A percentile compares a stretch with the other conserved stretches of the same genome.
Evolutionary conservation across 2,113 vertebrate species (phyloP).

Genomic region (Protomyctophum bolini): DNA sequence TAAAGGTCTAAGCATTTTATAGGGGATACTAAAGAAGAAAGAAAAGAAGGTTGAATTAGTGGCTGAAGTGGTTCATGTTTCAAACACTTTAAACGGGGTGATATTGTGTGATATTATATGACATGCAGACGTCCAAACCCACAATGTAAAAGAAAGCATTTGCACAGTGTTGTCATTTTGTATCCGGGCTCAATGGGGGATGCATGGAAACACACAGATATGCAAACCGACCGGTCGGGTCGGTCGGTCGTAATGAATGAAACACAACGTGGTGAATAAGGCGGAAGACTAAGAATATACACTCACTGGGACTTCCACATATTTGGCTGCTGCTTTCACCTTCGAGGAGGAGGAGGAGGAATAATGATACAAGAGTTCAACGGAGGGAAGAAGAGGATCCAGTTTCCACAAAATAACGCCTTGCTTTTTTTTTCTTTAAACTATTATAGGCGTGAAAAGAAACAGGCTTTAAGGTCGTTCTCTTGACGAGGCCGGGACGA

Average conservation of each 20-base stretch:
- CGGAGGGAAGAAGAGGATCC: conserved; percentile 29
- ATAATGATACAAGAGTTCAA: conserved; percentile 59
- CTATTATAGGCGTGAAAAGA: conserved; percentile 26
- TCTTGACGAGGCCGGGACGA: neutral
- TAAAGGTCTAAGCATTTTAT: too few relatives aligned
- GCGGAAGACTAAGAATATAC: conserved; percentile 31
- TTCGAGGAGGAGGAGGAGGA: conserved; percentile 66
- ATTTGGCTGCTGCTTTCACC: conserved; percentile 97
- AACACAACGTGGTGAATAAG: conserved; percentile 22
- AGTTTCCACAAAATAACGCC: conserved; percentile 51
- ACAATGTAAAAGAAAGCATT: too few relatives aligned
- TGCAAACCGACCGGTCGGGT: conserved; percentile 1
- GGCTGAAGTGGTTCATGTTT: too few relatives aligned
- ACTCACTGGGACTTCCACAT: conserved; percentile 97
- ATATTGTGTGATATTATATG: too few relatives aligned
- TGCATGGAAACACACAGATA: conserved; percentile 26
- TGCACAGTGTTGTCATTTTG: too few relatives aligned
- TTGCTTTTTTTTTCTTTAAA: conserved; percentile 3
- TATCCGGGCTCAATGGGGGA: conserved; percentile 14
- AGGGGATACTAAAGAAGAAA: too few relatives aligned
- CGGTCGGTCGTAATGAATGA: neutral
- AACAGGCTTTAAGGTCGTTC: conserved; percentile 25
- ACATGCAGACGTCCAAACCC: too few relatives aligned
- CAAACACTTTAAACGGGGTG: too few relatives aligned
- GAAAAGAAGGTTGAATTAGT: too few relatives aligned